Conservation (phyloP, 2,888 invertebrate genomes). For the Drosophila greeni region DNA sequence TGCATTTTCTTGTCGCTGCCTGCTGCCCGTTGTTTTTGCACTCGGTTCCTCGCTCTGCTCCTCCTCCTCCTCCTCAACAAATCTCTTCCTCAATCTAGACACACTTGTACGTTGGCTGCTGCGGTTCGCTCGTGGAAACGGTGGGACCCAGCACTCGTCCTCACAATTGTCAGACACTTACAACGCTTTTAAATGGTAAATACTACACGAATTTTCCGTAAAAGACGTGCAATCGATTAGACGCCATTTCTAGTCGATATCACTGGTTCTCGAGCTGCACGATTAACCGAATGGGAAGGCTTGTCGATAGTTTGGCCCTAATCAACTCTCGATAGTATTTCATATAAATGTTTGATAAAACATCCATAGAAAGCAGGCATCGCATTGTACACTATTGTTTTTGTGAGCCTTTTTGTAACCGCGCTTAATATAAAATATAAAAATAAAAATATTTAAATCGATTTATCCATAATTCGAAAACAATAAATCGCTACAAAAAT, state of each 20-base stretch:
- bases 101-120: slow-evolving; percentile 45
- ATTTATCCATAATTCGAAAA: too few species aligned
- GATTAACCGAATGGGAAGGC: neutral
- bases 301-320: too few species aligned
- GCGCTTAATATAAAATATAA: too few species aligned
- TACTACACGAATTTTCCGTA: slow-evolving; percentile 63
- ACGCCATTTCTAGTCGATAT: slow-evolving; percentile 72
- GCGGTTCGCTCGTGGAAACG: slow-evolving; percentile 29
- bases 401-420: too few species aligned
- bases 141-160: slow-evolving; percentile 31
- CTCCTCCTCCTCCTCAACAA: slow-evolving; percentile 13
- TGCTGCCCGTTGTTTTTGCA: slow-evolving; percentile 55
- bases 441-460: too few species aligned
- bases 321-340: too few species aligned
- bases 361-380: too few species aligned
- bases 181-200: slow-evolving; percentile 65
- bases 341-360: too few species aligned
- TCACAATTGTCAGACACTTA: slow-evolving; percentile 46
- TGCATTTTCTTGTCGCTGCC: slow-evolving; percentile 65
- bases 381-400: too few species aligned
- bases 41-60: slow-evolving; percentile 54
- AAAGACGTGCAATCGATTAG: slow-evolving; percentile 54
- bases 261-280: slow-evolving; percentile 21
- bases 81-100: slow-evolving; percentile 38
- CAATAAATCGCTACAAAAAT: too few species aligned